Percentiles rank a stretch among this genome's conserved stretches.
These are phyloP conservation scores for Tetrax tetrax DNA, from an alignment of 2,113 vertebrate species.

Conservation along the genomic window DNA sequence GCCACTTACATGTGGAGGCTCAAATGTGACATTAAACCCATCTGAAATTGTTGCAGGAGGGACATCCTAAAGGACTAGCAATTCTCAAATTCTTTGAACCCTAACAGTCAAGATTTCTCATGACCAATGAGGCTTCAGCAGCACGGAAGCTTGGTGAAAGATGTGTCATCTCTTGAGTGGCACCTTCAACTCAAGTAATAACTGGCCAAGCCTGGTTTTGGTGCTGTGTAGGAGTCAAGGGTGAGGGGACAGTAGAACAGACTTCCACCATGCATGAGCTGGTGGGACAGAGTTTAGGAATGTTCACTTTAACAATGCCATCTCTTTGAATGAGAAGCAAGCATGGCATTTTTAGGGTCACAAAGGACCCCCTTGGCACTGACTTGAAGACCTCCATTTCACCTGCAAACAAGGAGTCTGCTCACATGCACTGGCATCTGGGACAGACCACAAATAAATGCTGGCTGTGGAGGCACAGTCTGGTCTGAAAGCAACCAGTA, in stretches of 20 bases:
- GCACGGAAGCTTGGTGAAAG: neutral
- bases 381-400: neutral
- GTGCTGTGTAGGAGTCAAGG: neutral
- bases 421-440: neutral
- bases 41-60: neutral
- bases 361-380: neutral
- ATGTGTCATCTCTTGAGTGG: neutral
- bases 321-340: neutral
- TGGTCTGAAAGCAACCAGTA: neutral
- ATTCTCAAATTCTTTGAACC: neutral
- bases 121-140: neutral
- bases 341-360: neutral
- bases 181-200: neutral
- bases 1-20: neutral
- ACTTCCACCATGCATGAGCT: neutral
- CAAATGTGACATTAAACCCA: neutral
- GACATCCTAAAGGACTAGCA: neutral
- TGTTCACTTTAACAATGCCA: neutral
- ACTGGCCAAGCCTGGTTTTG: neutral
- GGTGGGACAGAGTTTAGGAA: neutral
- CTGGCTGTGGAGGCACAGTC: neutral
- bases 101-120: neutral
- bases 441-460: neutral
- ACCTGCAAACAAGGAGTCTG: neutral
- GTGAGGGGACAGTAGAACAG: neutral